These are phyloP conservation scores for Acleris emargana DNA, from an alignment of 2,888 invertebrate species.

Conservation along the genomic window DNA sequence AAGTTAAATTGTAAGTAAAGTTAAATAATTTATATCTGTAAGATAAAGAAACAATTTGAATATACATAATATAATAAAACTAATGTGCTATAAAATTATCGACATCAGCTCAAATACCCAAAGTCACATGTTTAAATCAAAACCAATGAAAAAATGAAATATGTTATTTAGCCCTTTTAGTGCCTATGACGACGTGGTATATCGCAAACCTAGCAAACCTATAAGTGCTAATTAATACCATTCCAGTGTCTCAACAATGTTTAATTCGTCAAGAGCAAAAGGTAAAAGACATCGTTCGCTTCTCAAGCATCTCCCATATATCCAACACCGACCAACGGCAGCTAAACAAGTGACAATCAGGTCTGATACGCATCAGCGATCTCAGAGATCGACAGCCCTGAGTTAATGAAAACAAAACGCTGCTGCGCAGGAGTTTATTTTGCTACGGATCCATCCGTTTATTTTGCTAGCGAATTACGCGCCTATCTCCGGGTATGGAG, in stretches of 20 bases:
- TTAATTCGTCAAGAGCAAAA: no score
- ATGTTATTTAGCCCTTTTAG: no score
- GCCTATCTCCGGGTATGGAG: conserved; percentile 13
- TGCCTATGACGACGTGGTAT: no score
- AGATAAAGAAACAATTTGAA: no score
- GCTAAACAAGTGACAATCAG: conserved; percentile 10
- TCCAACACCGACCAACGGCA: neutral
- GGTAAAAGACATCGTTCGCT: neutral
- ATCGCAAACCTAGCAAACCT: no score
- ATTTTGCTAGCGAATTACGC: conserved; percentile 25
- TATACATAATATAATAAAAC: no score
- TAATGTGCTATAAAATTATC: no score
- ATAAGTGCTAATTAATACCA: no score
- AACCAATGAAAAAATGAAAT: no score
- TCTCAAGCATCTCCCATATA: neutral
- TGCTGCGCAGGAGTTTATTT: conserved; percentile 27
- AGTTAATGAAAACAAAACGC: conserved; percentile 31
- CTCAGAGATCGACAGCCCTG: conserved; percentile 19
- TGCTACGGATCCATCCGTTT: conserved; percentile 23
- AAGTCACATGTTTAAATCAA: no score
- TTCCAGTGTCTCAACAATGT: no score
- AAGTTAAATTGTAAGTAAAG: conserved; percentile 20
- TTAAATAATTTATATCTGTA: neutral
- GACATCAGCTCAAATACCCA: no score
- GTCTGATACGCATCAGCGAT: conserved; percentile 4